phyloP scores from a whole-genome alignment of 2,797 vertebrate genomes.

The Anisognathus igniventris region DNA sequence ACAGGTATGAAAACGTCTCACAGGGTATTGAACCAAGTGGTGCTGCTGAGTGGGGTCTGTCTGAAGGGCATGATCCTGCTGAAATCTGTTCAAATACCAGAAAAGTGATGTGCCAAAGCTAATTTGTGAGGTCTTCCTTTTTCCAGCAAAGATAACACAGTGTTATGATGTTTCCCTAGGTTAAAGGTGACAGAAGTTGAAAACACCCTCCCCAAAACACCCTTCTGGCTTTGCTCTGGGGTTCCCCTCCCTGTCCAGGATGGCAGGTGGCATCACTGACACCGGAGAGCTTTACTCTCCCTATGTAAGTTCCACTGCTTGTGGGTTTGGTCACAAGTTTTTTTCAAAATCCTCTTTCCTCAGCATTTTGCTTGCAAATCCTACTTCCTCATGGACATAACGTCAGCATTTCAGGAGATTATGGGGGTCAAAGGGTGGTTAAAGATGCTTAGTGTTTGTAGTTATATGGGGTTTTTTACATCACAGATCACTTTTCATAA shows the following conservation, averaged over 20 bases:
- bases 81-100: neutral
- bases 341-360: neutral
- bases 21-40: neutral
- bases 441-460: neutral
- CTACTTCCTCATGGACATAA: neutral
- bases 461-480: fast-evolving
- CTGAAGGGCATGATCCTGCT: neutral
- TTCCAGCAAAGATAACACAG: neutral
- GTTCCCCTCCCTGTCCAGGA: conserved; percentile 6
- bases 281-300: conserved; percentile 93
- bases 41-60: neutral
- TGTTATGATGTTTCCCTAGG: conserved; percentile 11
- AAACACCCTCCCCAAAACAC: neutral
- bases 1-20: neutral
- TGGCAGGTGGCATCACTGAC: conserved; percentile 95
- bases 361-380: neutral
- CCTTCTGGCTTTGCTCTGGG: neutral
- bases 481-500: neutral
- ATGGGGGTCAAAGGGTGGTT: neutral
- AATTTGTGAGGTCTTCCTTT: neutral
- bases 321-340: neutral
- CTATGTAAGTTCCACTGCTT: conserved; percentile 82
- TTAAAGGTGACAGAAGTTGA: neutral
- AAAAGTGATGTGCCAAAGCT: neutral
- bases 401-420: neutral